Conservation (phyloP, 1,140 invertebrate species). For the Platyscapa corneri region DNA sequence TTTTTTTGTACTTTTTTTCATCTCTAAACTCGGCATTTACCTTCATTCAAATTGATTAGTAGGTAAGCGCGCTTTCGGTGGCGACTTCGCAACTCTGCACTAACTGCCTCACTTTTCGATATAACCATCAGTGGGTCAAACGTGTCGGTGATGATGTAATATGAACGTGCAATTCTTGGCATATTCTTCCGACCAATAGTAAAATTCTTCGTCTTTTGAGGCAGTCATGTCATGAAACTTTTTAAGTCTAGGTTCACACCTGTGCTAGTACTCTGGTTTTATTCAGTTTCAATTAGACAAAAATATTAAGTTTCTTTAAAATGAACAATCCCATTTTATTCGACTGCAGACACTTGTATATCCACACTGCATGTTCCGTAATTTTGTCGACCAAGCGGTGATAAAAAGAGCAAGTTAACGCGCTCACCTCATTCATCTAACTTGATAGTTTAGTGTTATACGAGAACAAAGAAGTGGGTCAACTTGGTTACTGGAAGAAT, state of each 20-base stretch:
- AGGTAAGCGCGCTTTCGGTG: not conserved
- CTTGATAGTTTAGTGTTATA: not conserved
- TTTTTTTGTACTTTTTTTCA: too few species aligned
- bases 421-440: not conserved
- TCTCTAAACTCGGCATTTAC: too few species aligned
- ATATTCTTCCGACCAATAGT: not conserved
- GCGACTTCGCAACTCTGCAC: not conserved
- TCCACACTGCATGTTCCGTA: not conserved
- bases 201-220: too few species aligned
- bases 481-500: not conserved
- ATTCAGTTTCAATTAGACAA: not conserved
- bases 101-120: not conserved
- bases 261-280: too few species aligned
- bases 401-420: not conserved
- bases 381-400: not conserved
- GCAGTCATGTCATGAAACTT: too few species aligned
- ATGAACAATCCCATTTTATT: not conserved
- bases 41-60: conserved; percentile 25
- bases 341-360: not conserved
- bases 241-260: not conserved
- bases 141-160: conserved; percentile 23
- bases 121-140: conserved; percentile 36
- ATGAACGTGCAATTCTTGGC: not conserved
- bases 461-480: not conserved
- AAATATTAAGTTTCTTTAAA: not conserved